A percentile compares a stretch with the other conserved stretches of the same genome.
These are phyloP conservation scores for Eudemis profundana DNA, from an alignment of 2,888 invertebrate genomes.

Conservation along the genomic window DNA sequence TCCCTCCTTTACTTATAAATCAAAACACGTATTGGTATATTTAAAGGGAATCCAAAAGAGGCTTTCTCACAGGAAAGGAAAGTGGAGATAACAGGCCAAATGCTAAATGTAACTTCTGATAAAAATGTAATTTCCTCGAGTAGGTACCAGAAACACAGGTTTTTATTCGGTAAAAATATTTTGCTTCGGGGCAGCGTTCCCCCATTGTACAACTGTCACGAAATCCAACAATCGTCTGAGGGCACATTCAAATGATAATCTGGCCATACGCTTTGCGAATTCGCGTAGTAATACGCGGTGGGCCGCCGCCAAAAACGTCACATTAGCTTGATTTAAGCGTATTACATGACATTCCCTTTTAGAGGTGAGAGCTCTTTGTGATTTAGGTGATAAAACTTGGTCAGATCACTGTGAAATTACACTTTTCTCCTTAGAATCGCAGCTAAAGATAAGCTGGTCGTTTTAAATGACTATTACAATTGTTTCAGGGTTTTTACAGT, in stretches of 20 bases:
- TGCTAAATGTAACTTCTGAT: conserved; percentile 66
- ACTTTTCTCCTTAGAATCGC: not conserved
- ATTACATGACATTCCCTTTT: conserved; percentile 65
- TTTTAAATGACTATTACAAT: conserved; percentile 21
- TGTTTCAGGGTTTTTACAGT: conserved; percentile 5
- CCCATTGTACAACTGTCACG: conserved; percentile 78
- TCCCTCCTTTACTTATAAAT: conserved; percentile 27
- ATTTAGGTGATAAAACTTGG: conserved; percentile 41
- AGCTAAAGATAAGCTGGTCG: conserved; percentile 3
- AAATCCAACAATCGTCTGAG: conserved; percentile 80
- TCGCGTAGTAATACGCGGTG: conserved; percentile 60
- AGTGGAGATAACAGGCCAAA: conserved; percentile 59
- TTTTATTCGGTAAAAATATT: conserved; percentile 72
- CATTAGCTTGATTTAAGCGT: conserved; percentile 80
- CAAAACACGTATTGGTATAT: conserved; percentile 40
- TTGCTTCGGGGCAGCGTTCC: conserved; percentile 65
- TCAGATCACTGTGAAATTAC: conserved; percentile 31
- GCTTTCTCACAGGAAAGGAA: conserved; percentile 55
- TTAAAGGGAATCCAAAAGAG: conserved; percentile 53
- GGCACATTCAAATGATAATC: conserved; percentile 84
- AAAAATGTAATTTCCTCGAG: conserved; percentile 73
- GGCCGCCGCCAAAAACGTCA: conserved; percentile 72
- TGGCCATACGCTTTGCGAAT: conserved; percentile 78
- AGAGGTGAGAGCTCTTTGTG: conserved; percentile 38
- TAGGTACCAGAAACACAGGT: conserved; percentile 65